A percentile compares a stretch with the other conserved stretches of the same genome.
phyloP scores from a whole-genome alignment of 2,797 vertebrate species.

The Chloroceryle amazona region DNA sequence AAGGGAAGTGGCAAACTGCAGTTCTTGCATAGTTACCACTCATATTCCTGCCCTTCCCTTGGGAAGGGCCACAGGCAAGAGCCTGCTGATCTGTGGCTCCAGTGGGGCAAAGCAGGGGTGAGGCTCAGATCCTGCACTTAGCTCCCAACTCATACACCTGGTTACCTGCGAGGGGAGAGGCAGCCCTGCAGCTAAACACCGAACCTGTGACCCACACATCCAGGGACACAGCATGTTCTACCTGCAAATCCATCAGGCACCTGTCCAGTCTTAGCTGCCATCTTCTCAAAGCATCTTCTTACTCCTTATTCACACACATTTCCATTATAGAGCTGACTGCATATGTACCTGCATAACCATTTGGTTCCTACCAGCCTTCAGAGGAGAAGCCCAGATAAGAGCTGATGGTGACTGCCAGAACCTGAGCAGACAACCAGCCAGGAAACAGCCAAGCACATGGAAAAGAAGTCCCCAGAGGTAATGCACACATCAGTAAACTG shows the following conservation, averaged over 20 bases:
- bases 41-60: not conserved
- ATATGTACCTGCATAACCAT: accelerated
- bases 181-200: not conserved
- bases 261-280: not conserved
- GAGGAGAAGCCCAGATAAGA: not conserved
- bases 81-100: not conserved
- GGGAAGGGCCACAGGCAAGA: not conserved
- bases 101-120: accelerated
- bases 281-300: not conserved
- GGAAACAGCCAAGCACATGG: not conserved
- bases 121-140: accelerated
- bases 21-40: accelerated
- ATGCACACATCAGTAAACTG: not conserved
- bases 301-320: not conserved
- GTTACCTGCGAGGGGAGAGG: not conserved
- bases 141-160: not conserved
- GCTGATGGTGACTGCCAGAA: not conserved
- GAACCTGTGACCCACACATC: accelerated
- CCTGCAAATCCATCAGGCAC: accelerated
- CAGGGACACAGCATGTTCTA: not conserved
- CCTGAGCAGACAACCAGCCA: not conserved
- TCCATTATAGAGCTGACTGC: accelerated
- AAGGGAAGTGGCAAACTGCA: accelerated
- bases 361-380: not conserved
- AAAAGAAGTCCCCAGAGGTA: not conserved